phyloP scores from a whole-genome alignment of 2,113 vertebrate species.

The Thryonomys swinderianus region DNA sequence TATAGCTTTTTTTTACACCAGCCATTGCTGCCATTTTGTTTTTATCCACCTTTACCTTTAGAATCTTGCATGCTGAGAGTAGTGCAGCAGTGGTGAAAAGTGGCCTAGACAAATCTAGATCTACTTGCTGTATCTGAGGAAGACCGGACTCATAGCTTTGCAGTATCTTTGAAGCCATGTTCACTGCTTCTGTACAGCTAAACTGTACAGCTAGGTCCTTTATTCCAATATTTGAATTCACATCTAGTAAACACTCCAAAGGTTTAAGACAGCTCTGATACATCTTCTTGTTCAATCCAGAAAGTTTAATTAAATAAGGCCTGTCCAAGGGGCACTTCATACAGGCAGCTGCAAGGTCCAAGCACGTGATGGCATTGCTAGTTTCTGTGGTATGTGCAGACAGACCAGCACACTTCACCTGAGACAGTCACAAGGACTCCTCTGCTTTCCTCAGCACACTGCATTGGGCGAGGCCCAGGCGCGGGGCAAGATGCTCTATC shows the following conservation, averaged over 20 bases:
- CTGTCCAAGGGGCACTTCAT: slow-evolving; percentile 88
- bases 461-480: too few species aligned
- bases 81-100: slow-evolving; percentile 91
- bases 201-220: slow-evolving; percentile 91
- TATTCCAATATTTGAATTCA: slow-evolving; percentile 88
- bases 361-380: slow-evolving; percentile 89
- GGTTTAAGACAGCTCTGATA: slow-evolving; percentile 91
- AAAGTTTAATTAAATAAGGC: slow-evolving; percentile 88
- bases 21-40: slow-evolving; percentile 88
- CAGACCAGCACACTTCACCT: slow-evolving; percentile 87
- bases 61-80: slow-evolving; percentile 89
- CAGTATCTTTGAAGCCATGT: slow-evolving; percentile 87
- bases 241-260: slow-evolving; percentile 91
- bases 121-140: slow-evolving; percentile 85
- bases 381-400: slow-evolving; percentile 87
- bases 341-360: slow-evolving; percentile 90
- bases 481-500: too few species aligned
- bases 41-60: slow-evolving; percentile 92
- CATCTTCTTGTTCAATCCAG: slow-evolving; percentile 90
- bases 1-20: slow-evolving; percentile 90
- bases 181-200: slow-evolving; percentile 90
- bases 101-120: slow-evolving; percentile 91
- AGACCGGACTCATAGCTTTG: slow-evolving; percentile 91
- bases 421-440: slow-evolving; percentile 89
- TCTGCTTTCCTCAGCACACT: slow-evolving; percentile 95